Evolutionary conservation across 2,113 vertebrate species (phyloP), one percentile per base, ranked within the genome.

Genomic region (Barnardius zonarius): DNA sequence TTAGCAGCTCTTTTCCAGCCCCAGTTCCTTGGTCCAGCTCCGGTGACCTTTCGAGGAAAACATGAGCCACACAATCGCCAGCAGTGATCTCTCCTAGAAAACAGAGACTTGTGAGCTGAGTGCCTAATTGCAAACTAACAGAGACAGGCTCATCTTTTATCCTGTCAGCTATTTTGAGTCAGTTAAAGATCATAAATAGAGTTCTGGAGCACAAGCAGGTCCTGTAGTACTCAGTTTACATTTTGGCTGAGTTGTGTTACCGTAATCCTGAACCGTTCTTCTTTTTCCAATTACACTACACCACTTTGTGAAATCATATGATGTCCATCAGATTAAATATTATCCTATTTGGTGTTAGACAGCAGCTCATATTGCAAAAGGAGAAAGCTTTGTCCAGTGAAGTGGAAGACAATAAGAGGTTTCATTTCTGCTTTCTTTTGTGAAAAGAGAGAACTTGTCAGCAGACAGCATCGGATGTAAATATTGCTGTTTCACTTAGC

Each of bases 141-240:
- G 76, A 77, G 43, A 77, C 61, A 35, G 54, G 54, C 37, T 90
- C 30, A 0, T 90, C 67, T 93, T 74, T 83, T 66, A 86, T 48
- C 83, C 72, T 52, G 75, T 93, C 92, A 92, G 88, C 83, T 86
- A 4, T 43, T 93, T 27, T 41, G 54, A n/a, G 88, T 54, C 86
- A 83, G 88, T 55, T 81, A 77, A 63, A 91, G 59, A 81, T 24
- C 92, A 63, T 57, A 78, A 94, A 70, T 12, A 86, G 61, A 0
- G 24, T 64, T 73, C 49, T 10, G 79, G 59, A 66, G 49, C 54
- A 68, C 9, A 1, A 52, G 72, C 68, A 44, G n/a, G 88, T 54
- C 91, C 51, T 2, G 0, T 17, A 35, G 69, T 24, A 48, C 93
- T 81, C 73, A 3, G 86, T 67, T 92, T 81, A 72, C 76, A 39